Conservation (phyloP, 2,797 vertebrate species). For the Stomatorhinus walkeri region DNA sequence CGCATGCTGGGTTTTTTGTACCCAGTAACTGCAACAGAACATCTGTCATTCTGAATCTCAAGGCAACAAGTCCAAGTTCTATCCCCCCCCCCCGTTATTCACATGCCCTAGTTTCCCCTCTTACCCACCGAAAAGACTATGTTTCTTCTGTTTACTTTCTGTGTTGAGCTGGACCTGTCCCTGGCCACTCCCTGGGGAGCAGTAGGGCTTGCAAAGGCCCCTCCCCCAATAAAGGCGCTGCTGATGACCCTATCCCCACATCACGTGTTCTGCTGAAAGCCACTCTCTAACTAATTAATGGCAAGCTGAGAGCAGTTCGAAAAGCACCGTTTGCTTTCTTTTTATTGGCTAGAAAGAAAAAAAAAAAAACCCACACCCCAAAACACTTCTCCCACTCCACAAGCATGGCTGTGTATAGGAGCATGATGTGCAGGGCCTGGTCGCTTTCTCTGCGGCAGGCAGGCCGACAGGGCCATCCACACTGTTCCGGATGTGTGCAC, state of each 20-base stretch:
- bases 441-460: background rate
- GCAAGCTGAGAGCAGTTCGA: background rate
- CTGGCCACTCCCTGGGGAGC: background rate
- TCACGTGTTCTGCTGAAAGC: background rate
- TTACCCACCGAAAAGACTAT: background rate
- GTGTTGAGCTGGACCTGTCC: background rate
- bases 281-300: background rate
- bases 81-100: background rate
- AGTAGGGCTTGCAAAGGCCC: background rate
- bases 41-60: background rate
- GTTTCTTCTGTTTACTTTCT: background rate
- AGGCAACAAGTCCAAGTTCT: background rate
- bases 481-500: slow-evolving; percentile 40
- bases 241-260: background rate
- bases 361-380: background rate
- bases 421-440: background rate
- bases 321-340: background rate
- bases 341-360: background rate
- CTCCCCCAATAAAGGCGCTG: background rate
- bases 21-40: background rate
- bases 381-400: background rate
- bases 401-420: background rate
- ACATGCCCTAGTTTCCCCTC: background rate
- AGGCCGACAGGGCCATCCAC: slow-evolving; percentile 26
- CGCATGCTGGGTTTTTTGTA: background rate